Percentiles rank a stretch among this genome's conserved stretches.
Conservation (phyloP, 2,888 invertebrate species). For the Brenthis hecate region DNA sequence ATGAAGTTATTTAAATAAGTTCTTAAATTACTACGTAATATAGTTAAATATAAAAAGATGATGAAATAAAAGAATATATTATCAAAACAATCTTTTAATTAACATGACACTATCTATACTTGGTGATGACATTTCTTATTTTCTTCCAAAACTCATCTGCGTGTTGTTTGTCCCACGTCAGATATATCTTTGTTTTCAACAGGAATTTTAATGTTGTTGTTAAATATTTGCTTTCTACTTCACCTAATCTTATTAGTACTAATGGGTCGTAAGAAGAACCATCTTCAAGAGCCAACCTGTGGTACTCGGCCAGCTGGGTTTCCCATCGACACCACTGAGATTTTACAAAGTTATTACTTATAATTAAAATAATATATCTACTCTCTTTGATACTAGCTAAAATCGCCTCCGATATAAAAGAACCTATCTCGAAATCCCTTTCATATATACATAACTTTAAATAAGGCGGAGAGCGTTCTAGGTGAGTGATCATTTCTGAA, state of each 20-base stretch:
- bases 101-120: slow-evolving; percentile 34
- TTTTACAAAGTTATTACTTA: slow-evolving; percentile 86
- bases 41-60: neutral
- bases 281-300: slow-evolving; percentile 83
- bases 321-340: slow-evolving; percentile 89
- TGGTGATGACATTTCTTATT: slow-evolving; percentile 58
- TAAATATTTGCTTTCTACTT: slow-evolving; percentile 78
- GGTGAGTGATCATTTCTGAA: slow-evolving; percentile 79
- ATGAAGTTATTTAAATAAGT: too few relatives aligned
- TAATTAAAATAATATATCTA: slow-evolving; percentile 84
- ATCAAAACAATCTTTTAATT: slow-evolving; percentile 11
- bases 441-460: slow-evolving; percentile 87
- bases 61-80: slow-evolving; percentile 1
- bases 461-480: slow-evolving; percentile 83
- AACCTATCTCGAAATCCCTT: slow-evolving; percentile 85
- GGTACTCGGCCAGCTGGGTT: slow-evolving; percentile 85
- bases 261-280: slow-evolving; percentile 81
- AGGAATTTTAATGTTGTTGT: slow-evolving; percentile 84
- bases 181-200: slow-evolving; percentile 84
- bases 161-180: slow-evolving; percentile 82
- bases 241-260: slow-evolving; percentile 84
- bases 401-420: slow-evolving; percentile 85
- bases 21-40: too few relatives aligned
- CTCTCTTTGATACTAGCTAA: slow-evolving; percentile 84
- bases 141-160: slow-evolving; percentile 71